Evolutionary conservation across 2,113 vertebrate genomes (phyloP).

Genomic region (Axis porcinus): DNA sequence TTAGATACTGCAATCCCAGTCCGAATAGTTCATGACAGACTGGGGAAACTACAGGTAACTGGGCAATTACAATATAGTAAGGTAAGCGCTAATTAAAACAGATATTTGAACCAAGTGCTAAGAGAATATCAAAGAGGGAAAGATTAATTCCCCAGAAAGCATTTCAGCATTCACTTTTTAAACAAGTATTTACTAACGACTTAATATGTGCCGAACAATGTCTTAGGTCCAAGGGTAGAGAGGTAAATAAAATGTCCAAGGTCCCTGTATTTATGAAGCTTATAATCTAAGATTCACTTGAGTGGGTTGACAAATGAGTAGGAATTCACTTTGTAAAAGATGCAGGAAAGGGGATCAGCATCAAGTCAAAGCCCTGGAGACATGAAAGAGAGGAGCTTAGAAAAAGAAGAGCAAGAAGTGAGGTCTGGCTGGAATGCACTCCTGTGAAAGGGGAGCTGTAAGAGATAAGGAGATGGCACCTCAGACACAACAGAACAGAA

Average conservation of each 20-base stretch:
- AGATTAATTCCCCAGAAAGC: neutral
- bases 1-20: neutral
- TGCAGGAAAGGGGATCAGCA: neutral
- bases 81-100: neutral
- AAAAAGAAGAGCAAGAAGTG: neutral
- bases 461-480: neutral
- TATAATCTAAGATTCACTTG: conserved; percentile 14
- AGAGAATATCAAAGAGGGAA: neutral
- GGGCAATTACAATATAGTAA: neutral
- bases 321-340: neutral
- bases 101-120: neutral
- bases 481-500: neutral
- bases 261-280: neutral
- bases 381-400: neutral
- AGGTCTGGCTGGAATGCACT: neutral
- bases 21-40: neutral
- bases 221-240: neutral
- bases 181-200: conserved; percentile 24
- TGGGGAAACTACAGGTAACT: neutral
- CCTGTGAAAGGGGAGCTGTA: neutral
- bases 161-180: neutral
- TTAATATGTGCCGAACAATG: neutral
- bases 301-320: neutral
- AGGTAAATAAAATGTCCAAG: conserved; percentile 24
- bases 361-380: neutral